phyloP scores from a whole-genome alignment of 1,140 invertebrate species.

The Lepidotrigona ventralis region DNA sequence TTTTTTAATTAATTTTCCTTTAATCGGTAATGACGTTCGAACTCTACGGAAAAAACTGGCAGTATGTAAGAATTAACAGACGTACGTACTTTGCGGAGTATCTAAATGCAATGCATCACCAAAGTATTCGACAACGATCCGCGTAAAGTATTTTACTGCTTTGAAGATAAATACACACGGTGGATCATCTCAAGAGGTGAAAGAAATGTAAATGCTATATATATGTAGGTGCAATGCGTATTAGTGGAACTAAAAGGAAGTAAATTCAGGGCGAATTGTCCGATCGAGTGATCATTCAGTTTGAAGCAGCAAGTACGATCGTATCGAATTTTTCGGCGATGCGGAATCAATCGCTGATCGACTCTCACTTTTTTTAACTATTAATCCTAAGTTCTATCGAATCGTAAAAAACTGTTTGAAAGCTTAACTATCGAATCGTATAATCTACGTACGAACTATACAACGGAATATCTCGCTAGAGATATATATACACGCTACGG shows the following conservation, averaged over 20 bases:
- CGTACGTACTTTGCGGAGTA: background rate
- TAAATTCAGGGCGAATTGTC: no score
- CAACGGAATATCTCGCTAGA: background rate
- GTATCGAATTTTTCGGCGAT: background rate
- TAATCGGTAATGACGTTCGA: background rate
- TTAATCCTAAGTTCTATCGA: constrained; percentile 7
- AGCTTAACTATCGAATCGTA: constrained; percentile 37
- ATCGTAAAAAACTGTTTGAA: constrained; percentile 36
- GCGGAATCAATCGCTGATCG: constrained; percentile 5
- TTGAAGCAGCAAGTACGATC: background rate
- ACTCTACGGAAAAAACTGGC: constrained; percentile 16
- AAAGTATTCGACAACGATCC: background rate
- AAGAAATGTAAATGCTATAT: no score
- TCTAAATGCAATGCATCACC: background rate
- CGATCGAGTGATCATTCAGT: background rate
- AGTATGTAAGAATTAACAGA: constrained; percentile 37
- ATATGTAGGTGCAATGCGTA: background rate
- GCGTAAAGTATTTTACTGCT: background rate
- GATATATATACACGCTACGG: no score
- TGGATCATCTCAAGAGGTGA: background rate
- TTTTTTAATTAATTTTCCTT: background rate
- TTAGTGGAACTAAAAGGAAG: background rate
- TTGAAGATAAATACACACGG: no score
- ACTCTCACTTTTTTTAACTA: background rate
- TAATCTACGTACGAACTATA: constrained; percentile 10